Evolutionary conservation across 2,888 invertebrate genomes (phyloP).

Genomic region (Diaphora mendica): DNA sequence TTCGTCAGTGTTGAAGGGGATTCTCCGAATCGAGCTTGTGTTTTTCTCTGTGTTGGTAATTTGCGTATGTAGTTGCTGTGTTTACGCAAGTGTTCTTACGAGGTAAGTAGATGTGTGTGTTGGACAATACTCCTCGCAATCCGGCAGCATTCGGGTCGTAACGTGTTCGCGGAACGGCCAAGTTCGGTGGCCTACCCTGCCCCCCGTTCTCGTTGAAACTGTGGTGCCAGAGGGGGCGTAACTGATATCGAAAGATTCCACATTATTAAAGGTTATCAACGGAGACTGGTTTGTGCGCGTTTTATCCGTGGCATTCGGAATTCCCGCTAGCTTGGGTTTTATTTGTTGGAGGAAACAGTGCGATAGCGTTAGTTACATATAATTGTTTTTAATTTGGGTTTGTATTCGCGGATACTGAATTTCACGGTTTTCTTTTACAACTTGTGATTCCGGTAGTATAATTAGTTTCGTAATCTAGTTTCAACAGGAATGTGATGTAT

Average conservation of each 20-base stretch:
- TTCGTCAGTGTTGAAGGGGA: slow-evolving; percentile 61
- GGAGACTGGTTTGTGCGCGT: slow-evolving; percentile 49
- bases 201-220: slow-evolving; percentile 42
- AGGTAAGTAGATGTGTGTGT: slow-evolving; percentile 58
- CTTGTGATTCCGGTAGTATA: slow-evolving; percentile 11
- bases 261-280: slow-evolving; percentile 42
- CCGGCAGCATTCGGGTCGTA: slow-evolving; percentile 57
- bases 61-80: slow-evolving; percentile 54
- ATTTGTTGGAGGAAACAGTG: slow-evolving; percentile 57
- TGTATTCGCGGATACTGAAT: slow-evolving; percentile 46
- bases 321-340: slow-evolving; percentile 68
- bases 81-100: slow-evolving; percentile 40
- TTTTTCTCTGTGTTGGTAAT: slow-evolving; percentile 55
- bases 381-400: slow-evolving; percentile 50
- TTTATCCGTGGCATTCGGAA: slow-evolving; percentile 60
- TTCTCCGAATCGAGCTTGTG: slow-evolving; percentile 73
- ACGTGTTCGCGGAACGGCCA: slow-evolving; percentile 61
- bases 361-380: slow-evolving; percentile 43
- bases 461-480: slow-evolving; percentile 5
- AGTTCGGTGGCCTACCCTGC: slow-evolving; percentile 48
- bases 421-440: slow-evolving; percentile 29
- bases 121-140: slow-evolving; percentile 46
- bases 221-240: slow-evolving; percentile 50
- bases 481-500: slow-evolving; percentile 8
- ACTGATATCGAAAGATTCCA: slow-evolving; percentile 36